A percentile compares a stretch with the other conserved stretches of the same genome.
Evolutionary conservation across 2,797 vertebrate genomes (phyloP).

Genomic region (Muraenolepis orangiensis): DNA sequence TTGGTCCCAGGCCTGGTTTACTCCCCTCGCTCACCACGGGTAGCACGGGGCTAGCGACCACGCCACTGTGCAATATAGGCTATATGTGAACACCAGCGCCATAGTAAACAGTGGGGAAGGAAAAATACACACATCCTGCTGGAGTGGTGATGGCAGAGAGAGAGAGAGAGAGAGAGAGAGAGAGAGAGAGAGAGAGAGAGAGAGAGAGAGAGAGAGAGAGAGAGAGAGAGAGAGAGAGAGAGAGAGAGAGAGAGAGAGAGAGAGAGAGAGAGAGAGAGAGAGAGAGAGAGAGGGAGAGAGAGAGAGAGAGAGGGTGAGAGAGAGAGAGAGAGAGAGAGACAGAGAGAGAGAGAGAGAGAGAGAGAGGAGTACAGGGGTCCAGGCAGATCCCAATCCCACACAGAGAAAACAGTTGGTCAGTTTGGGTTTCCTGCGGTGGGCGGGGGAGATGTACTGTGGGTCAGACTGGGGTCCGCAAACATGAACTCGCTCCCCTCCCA

Average conservation of each 20-base stretch:
- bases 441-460: slow-evolving; percentile 72
- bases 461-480: slow-evolving; percentile 60
- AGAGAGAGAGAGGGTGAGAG: slow-evolving; percentile 50
- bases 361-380: slow-evolving; percentile 35
- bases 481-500: slow-evolving; percentile 58
- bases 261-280: slow-evolving; percentile 45
- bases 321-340: slow-evolving; percentile 48
- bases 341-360: slow-evolving; percentile 46
- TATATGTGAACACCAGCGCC: slow-evolving; percentile 46
- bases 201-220: slow-evolving; percentile 49
- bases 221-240: slow-evolving; percentile 37
- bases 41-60: slow-evolving; percentile 44
- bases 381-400: slow-evolving; percentile 57
- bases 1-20: slow-evolving; percentile 62
- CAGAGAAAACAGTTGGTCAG: slow-evolving; percentile 55
- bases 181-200: slow-evolving; percentile 47
- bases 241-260: slow-evolving; percentile 47
- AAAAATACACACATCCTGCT: slow-evolving; percentile 44
- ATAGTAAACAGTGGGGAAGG: slow-evolving; percentile 64
- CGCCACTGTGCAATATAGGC: slow-evolving; percentile 41
- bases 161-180: slow-evolving; percentile 49
- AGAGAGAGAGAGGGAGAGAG: slow-evolving; percentile 45
- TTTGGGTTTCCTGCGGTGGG: slow-evolving; percentile 43
- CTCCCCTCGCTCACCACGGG: slow-evolving; percentile 47
- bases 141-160: background rate